Base-by-base conservation (phyloP, 2,113 vertebrate species). In the Xiphophorus hellerii region DNA sequence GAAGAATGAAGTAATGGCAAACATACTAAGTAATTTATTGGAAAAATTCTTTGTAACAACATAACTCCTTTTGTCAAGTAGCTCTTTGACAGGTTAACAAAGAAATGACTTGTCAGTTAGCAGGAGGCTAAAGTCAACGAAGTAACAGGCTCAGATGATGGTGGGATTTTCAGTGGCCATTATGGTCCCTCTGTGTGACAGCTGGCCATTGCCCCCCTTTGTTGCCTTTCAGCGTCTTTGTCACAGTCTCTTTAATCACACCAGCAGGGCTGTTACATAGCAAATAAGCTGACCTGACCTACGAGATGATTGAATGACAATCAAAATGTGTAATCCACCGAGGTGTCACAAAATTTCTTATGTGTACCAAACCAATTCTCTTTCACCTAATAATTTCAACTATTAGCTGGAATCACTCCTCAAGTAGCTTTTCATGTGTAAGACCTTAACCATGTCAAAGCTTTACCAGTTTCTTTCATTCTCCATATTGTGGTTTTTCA, bases 71-170 rank as follows among this genome's bases (percentile, higher is more conserved):
- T 42, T 64, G 76, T 87, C 86, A 87, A 88, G 63, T 86, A 86
- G 85, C 88, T 82, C 64, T 0, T 69, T 91, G 91, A 89, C 90
- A 81, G 85, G 74, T 84, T 83, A 88, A 92, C 92, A 93, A 92
- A 90, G 88, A 83, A 77, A 80, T 70, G 78, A 91, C 73, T 84
- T 76, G 90, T 90, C 89, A 82, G 88, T 90, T 92, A 89, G 86
- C 86, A 82, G 89, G 86, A 90, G 81, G 83, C 84, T 73, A 51
- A 71, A 91, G 87, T 91, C 86, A 91, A 70, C 76, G 73, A 78
- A 85, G 85, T 71, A 84, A 63, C 70, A 0, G 79, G 82, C 81
- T 89, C 77, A 88, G 87, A 87, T 87, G 82, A 72, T 44, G 84
- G 77, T 37, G 74, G 89, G 89, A 87, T 89, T 90, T 84, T 79